Conservation (phyloP, 2,113 vertebrate species). For the Alaudala cheleensis region DNA sequence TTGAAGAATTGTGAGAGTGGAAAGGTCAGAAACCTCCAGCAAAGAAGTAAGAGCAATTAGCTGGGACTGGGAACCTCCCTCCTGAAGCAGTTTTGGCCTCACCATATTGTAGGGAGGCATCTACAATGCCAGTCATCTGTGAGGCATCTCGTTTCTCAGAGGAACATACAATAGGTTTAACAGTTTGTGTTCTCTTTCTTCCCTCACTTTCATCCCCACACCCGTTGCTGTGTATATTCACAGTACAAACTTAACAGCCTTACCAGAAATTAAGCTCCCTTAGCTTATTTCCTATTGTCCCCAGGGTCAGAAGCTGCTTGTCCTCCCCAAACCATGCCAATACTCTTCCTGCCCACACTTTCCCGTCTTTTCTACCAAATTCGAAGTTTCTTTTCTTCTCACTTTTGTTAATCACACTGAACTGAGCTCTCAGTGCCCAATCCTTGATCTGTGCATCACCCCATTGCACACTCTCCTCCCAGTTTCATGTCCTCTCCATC, state of each 20-base stretch:
- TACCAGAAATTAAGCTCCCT: background rate
- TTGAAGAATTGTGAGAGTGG: background rate
- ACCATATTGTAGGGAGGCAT: background rate
- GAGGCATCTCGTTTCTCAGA: background rate
- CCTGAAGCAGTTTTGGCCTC: background rate
- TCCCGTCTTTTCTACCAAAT: background rate
- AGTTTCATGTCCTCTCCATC: background rate
- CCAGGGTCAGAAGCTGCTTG: background rate
- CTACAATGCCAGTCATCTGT: fast-evolving
- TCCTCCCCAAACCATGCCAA: background rate
- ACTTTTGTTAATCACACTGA: background rate
- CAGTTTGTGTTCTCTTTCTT: background rate
- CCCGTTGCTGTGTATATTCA: background rate
- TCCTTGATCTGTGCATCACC: fast-evolving
- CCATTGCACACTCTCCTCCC: fast-evolving
- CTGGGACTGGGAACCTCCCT: background rate
- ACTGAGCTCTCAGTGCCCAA: background rate
- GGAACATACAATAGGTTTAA: background rate
- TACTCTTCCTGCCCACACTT: background rate
- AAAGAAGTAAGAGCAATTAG: background rate
- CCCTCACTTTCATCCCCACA: background rate
- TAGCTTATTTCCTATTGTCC: background rate
- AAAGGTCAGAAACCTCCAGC: background rate
- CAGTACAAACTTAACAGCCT: background rate
- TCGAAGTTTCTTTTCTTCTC: background rate